Evolutionary conservation across 1,140 invertebrate genomes (phyloP), one percentile per base, ranked within the genome.

Genomic region (Cyclina sinensis): DNA sequence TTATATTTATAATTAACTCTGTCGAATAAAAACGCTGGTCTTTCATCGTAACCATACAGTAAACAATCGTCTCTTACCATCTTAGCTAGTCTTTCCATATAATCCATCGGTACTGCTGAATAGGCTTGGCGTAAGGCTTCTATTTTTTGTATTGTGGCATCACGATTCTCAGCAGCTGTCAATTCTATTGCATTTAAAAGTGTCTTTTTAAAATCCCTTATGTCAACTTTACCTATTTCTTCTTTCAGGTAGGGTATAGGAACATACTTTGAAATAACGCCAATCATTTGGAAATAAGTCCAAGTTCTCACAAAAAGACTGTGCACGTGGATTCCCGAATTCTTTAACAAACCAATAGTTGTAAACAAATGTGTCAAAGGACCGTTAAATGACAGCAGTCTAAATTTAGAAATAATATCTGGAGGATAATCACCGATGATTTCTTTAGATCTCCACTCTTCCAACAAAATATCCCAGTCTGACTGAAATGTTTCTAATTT

Each of bases 11-110:
- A 12, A 74, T 46, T 74, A 3, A 1, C 14, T 51, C 70, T 74
- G 43, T 74, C 70, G 24, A 74, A 74, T 24, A 74, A 74, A 48
- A 32, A 74, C 5, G 70, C 39, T 16, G 70, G 70, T 74, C 30
- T 74, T 27, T 48, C 39, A 11, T 74, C 70, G 24, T 74, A 74
- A 18, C 70, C 70, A 48, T 32, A 74, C 0, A 74, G 43, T 21
- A 74, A n/a, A 74, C 70, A 74, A n/a, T 74, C 70, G 1, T 48
- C 24, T 37, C 43, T 21, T 16, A 74, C 39, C 24, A 74, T 30
- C n/a, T 74, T 46, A 11, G 35, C 39, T 14, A 74, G n/a, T 27
- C 39, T 46, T 48, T 46, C 37, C 70, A 74, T 74, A 14, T 51
- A 74, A 48, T 74, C 37, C 43, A 74, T 46, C 9, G 70, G 70